These are phyloP conservation scores for Desmodus rotundus DNA, from an alignment of 2,113 vertebrate species.

Conservation along the genomic window DNA sequence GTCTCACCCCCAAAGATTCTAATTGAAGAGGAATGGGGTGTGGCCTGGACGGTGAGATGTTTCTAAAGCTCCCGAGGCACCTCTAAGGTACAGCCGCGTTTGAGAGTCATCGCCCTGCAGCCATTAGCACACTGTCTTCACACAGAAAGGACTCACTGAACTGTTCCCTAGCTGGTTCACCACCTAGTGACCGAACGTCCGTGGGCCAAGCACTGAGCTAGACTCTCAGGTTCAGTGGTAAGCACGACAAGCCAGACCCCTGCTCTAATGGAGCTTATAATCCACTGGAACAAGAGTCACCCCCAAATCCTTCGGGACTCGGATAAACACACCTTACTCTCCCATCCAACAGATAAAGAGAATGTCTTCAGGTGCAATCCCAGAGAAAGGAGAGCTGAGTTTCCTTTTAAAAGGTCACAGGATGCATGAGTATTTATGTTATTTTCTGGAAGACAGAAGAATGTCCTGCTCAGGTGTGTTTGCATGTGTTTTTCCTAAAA, in stretches of 20 bases:
- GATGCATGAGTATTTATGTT: not conserved
- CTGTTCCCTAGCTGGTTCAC: not conserved
- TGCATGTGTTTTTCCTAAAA: conserved; percentile 48
- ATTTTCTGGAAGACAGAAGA: conserved; percentile 39
- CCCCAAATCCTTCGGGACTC: not conserved
- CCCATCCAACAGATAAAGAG: not conserved
- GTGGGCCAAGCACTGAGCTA: not conserved
- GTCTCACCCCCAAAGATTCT: not conserved
- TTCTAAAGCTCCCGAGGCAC: not conserved
- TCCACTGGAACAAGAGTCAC: not conserved
- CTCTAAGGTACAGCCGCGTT: not conserved
- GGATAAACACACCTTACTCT: not conserved
- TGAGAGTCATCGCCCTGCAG: not conserved
- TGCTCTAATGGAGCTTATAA: not conserved
- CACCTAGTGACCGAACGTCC: not conserved
- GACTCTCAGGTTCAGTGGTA: not conserved
- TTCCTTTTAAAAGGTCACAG: conserved; percentile 45
- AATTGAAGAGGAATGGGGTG: not conserved
- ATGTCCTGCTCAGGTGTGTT: conserved; percentile 21
- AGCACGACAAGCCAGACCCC: not conserved
- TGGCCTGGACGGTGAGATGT: not conserved
- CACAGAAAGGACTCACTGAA: not conserved
- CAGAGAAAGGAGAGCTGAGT: not conserved
- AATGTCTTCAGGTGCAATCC: not conserved
- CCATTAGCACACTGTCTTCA: not conserved